Conservation (phyloP, 2,797 vertebrate genomes). For the Perdix hodgsoniae region DNA sequence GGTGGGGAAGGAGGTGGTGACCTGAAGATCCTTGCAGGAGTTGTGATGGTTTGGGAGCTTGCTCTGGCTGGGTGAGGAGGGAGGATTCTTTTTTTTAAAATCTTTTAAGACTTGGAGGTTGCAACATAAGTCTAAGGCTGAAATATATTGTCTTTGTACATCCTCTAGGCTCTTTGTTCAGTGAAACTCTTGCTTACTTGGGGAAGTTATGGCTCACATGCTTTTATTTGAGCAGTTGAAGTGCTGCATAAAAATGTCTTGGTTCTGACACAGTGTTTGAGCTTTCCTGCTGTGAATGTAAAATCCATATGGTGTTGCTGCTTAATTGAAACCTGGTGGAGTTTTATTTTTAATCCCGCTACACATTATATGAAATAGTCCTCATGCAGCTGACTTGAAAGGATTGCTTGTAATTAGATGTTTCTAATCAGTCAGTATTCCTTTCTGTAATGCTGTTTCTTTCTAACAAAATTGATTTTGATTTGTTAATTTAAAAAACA, state of each 20-base stretch:
- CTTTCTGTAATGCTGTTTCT: background rate
- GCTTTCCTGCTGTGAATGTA: conserved; percentile 48
- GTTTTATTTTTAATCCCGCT: conserved; percentile 6
- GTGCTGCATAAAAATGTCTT: conserved; percentile 53
- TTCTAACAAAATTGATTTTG: background rate
- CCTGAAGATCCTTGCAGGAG: background rate
- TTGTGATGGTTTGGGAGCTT: background rate
- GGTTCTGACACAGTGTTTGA: conserved; percentile 47
- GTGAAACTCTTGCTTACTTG: background rate
- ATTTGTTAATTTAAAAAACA: background rate
- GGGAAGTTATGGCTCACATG: conserved; percentile 2
- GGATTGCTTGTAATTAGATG: background rate
- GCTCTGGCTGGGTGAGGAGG: background rate
- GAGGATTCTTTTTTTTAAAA: background rate
- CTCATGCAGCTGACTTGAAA: conserved; percentile 22
- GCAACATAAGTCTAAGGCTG: background rate
- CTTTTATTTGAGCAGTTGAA: background rate
- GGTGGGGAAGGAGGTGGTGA: background rate
- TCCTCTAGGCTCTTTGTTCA: background rate
- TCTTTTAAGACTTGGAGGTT: background rate
- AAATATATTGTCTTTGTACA: rapidly evolving
- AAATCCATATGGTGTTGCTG: conserved; percentile 25
- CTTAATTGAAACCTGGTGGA: conserved; percentile 64
- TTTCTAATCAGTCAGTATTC: background rate
- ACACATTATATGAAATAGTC: background rate